phyloP scores from a whole-genome alignment of 2,113 vertebrate genomes.

The Monopterus albus region DNA sequence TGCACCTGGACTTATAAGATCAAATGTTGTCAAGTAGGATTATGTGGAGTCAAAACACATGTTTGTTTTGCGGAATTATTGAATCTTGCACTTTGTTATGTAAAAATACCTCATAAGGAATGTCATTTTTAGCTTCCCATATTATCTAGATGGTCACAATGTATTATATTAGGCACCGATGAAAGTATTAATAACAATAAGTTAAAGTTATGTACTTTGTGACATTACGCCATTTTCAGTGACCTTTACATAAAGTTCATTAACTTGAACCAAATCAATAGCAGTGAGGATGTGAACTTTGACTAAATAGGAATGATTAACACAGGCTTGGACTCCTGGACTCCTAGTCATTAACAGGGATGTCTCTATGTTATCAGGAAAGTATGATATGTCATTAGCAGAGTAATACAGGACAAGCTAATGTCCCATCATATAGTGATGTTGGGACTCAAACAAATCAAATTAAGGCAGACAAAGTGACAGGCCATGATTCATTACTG shows the following conservation, averaged over 20 bases:
- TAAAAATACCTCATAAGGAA: not conserved
- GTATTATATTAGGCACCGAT: no score
- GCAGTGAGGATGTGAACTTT: not conserved
- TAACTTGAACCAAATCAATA: not conserved
- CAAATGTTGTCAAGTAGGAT: conserved; percentile 5
- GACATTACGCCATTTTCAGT: not conserved
- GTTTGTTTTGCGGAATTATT: conserved; percentile 12
- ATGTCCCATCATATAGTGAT: no score
- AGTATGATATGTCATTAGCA: not conserved
- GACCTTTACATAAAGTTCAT: no score
- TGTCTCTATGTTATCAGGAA: not conserved
- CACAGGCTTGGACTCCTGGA: not conserved
- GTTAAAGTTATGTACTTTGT: no score
- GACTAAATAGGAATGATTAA: not conserved
- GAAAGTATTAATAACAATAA: no score
- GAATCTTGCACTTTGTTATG: not conserved
- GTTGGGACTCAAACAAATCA: not conserved
- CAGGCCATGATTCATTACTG: no score
- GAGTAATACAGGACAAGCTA: not conserved
- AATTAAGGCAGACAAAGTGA: not conserved
- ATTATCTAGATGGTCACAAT: no score
- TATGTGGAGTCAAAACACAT: conserved; percentile 24
- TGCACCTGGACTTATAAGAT: not conserved
- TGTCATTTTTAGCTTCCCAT: no score
- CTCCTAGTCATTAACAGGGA: no score